Evolutionary conservation across 2,113 vertebrate species (phyloP).

Genomic region (Patagioenas fasciata): DNA sequence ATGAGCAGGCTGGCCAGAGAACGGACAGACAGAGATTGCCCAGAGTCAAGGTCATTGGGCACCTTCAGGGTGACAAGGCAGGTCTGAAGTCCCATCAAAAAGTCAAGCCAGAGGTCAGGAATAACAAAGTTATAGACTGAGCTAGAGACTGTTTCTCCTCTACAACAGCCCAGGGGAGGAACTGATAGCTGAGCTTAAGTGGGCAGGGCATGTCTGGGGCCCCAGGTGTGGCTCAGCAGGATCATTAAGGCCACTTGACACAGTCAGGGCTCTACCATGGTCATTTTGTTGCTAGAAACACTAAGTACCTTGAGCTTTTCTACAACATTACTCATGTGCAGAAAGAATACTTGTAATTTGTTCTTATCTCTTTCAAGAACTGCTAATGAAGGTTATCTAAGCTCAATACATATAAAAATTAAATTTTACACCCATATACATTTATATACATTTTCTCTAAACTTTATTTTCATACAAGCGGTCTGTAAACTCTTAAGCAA

Average conservation of each 20-base stretch:
- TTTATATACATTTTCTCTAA: background rate
- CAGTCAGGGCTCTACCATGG: background rate
- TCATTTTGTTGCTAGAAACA: background rate
- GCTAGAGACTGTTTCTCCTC: background rate
- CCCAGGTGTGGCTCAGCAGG: background rate
- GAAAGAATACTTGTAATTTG: background rate
- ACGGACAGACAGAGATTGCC: background rate
- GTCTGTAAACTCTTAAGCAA: background rate
- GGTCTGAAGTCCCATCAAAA: background rate
- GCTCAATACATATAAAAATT: background rate
- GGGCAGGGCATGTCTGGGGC: no score
- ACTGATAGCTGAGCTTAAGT: rapidly evolving
- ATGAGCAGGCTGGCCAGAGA: background rate
- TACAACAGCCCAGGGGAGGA: rapidly evolving
- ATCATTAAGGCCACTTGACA: background rate
- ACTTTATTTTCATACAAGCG: background rate
- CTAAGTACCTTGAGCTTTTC: background rate
- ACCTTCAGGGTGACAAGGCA: background rate
- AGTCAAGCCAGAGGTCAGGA: background rate
- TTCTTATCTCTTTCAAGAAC: background rate
- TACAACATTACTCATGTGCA: no score
- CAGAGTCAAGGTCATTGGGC: background rate
- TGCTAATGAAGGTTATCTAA: background rate
- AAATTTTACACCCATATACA: background rate
- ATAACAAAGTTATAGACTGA: background rate